Percentiles rank a stretch among this genome's conserved stretches.
Conservation (phyloP, 2,888 invertebrate species). For the Zhuqinia jingwanae region DNA sequence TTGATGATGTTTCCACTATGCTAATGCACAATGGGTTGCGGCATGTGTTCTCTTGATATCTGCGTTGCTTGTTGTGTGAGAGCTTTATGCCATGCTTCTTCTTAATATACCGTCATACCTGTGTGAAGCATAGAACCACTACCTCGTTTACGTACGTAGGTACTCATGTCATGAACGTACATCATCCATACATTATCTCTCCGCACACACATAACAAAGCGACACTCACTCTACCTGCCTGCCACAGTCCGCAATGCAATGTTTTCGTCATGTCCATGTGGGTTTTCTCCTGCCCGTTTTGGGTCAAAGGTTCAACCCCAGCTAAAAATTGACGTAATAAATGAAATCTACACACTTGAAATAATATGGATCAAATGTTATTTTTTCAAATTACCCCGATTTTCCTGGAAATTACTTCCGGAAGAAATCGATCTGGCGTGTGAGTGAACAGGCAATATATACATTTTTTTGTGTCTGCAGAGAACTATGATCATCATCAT, state of each 20-base stretch:
- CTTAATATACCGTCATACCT: slow-evolving; percentile 5
- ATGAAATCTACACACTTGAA: slow-evolving; percentile 60
- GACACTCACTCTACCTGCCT: slow-evolving; percentile 43
- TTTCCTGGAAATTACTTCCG: slow-evolving; percentile 56
- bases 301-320: slow-evolving; percentile 70
- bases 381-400: background rate
- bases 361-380: background rate
- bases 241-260: slow-evolving; percentile 37
- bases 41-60: slow-evolving; percentile 64
- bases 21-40: slow-evolving; percentile 66
- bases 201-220: slow-evolving; percentile 42
- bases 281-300: slow-evolving; percentile 60
- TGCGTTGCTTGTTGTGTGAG: background rate
- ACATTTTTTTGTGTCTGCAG: slow-evolving; percentile 56
- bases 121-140: background rate
- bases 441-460: slow-evolving; percentile 36
- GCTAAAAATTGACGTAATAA: slow-evolving; percentile 42
- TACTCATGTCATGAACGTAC: slow-evolving; percentile 37
- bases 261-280: slow-evolving; percentile 72
- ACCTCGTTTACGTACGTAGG: slow-evolving; percentile 43
- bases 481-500: slow-evolving; percentile 39
- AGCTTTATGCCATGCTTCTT: slow-evolving; percentile 6
- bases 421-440: slow-evolving; percentile 64
- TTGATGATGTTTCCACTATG: slow-evolving; percentile 54
- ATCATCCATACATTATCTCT: slow-evolving; percentile 40